Conservation (phyloP, 2,888 invertebrate species). For the Lordiphosa fenestrarum region DNA sequence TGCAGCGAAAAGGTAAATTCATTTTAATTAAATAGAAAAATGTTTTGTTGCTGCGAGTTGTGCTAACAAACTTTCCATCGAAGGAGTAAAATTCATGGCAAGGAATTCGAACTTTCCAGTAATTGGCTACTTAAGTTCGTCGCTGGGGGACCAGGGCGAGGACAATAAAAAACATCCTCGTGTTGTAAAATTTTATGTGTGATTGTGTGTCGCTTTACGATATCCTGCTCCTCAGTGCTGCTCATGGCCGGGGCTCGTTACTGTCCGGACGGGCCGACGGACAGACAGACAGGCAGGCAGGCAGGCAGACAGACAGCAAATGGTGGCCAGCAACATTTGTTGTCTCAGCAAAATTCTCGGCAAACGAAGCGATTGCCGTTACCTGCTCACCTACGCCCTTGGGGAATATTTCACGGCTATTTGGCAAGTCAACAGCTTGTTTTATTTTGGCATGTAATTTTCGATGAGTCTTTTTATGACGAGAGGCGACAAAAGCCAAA, state of each 20-base stretch:
- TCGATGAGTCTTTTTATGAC: conserved; percentile 72
- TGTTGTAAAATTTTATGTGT: conserved; percentile 74
- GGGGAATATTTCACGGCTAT: conserved; percentile 76
- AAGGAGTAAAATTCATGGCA: conserved; percentile 44
- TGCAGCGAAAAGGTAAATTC: conserved; percentile 62
- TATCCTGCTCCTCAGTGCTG: conserved; percentile 45
- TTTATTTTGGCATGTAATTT: conserved; percentile 66
- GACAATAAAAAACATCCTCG: conserved; percentile 73
- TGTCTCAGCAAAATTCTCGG: conserved; percentile 65
- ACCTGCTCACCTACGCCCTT: conserved; percentile 71
- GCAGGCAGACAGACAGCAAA: conserved; percentile 34
- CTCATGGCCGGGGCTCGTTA: conserved; percentile 54
- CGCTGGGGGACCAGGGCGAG: conserved; percentile 48
- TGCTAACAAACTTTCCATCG: conserved; percentile 53
- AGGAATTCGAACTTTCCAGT: conserved; percentile 68
- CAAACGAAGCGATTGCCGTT: conserved; percentile 70
- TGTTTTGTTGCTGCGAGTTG: conserved; percentile 60
- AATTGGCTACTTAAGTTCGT: conserved; percentile 72
- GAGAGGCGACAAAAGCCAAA: conserved; percentile 50
- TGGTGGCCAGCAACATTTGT: conserved; percentile 48
- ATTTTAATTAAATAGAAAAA: conserved; percentile 75
- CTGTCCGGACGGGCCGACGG: conserved; percentile 42
- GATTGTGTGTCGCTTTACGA: conserved; percentile 74
- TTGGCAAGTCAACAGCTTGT: conserved; percentile 76
- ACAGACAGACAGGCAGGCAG: not conserved